Base-by-base conservation (phyloP, 2,797 vertebrate species). In the Phylloscopus collybita region DNA sequence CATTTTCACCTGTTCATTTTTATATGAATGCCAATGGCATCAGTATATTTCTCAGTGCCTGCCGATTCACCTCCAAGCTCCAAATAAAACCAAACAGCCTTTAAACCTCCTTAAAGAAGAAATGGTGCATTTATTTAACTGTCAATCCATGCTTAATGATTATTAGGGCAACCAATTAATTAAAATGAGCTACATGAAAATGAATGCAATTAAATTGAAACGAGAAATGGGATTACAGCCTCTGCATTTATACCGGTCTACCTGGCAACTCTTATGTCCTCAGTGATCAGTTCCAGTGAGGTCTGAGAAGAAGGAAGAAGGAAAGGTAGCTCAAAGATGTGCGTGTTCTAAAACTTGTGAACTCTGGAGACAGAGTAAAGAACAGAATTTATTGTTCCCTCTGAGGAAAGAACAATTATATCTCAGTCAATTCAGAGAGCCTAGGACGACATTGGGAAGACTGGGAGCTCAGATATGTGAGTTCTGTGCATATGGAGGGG, bases 121-220 rank as follows among this genome's bases (percentile, higher is more conserved):
- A 88, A 82, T 90, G 74, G 88, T 79, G 25, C 80, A 92, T 91
- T 86, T 91, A 71, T 93, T 94, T 88, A 73, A 85, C 42, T 91
- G 54, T 67, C 54, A 66, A n/a, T 74, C n/a, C 7, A 2, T 92
- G 34, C 65, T 96, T 80, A 92, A 94, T 64, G 61, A 87, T 87
- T 90, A 84, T 87, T 94, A 87, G 32, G 75, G 36, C 34, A 62
- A 75, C n/a, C 47, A 81, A 75, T 89, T 95, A 86, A 94, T 90
- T 92, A 92, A 80, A 93, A 79, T 72, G 17, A 93, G 59, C 11
- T 67, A 32, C 40, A 51, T 36, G 62, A 79, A 95, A 91, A 89
- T 64, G 49, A 82, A 73, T 82, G 72, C 89, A 89, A 91, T 85
- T 95, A 90, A 92, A 96, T 91, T 45, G 40, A 93, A 93, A 65